Base-by-base conservation (phyloP, 2,797 vertebrate species). In the Urocyon cinereoargenteus region DNA sequence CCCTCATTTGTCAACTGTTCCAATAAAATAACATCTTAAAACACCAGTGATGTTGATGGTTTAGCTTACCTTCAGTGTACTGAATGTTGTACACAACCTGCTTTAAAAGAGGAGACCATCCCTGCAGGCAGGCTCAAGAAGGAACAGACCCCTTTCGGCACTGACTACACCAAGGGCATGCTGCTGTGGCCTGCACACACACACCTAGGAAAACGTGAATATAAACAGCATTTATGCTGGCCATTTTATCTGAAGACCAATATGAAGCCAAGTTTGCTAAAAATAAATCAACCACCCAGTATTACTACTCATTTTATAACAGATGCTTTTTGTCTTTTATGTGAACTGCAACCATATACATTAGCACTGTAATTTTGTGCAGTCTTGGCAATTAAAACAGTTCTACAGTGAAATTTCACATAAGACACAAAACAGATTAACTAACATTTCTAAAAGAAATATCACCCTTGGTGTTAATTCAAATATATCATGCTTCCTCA, bases 31-130 rank as follows among this genome's bases (percentile, higher is more conserved):
- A 99, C 98, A 98, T 98, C 98, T 98, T 98, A 99, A 97, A 99
- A 99, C 98, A 98, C 98, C 99, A 97, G 98, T 98, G 98, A 99
- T 98, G 99, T 98, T 98, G 99, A 99, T 99, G 99, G 99, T 98
- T 99, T 98, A 99, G 99, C 99, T 99, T 99, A 99, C 99, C 99
- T 99, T 99, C 99, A 99, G 99, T 99, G 99, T 99, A 99, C 99
- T 99, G 99, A 99, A 99, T 99, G 99, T 98, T 99, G 99, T 99
- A 99, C 99, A 99, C 99, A 99, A 99, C 99, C 99, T 99, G 99
- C 99, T 99, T 99, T 99, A 99, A 99, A 99, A 99, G 99, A 99
- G 99, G 99, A 99, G 98, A 98, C 99, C 99, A 99, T 99, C 99
- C 99, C 99, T 99, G 99, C 99, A 98, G 99, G 99, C 99, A 99